A percentile compares a stretch with the other conserved stretches of the same genome.
Conservation (phyloP, 2,888 invertebrate genomes). For the Frankliniella intonsa region DNA sequence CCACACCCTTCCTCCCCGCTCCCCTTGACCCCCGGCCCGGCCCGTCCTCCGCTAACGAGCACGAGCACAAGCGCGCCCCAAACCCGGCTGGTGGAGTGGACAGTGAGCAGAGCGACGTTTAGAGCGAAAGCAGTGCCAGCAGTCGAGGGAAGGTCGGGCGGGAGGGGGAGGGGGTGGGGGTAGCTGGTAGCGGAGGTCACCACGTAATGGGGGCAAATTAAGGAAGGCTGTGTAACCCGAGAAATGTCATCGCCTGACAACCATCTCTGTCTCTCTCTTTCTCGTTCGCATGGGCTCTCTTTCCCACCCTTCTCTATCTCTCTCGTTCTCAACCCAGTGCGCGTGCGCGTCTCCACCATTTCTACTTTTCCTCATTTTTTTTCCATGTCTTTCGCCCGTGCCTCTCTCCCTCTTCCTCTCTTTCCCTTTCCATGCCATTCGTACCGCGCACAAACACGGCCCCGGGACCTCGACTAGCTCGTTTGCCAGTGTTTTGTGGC, state of each 20-base stretch:
- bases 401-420: background rate
- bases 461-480: background rate
- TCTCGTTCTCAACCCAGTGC: background rate
- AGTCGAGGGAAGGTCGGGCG: background rate
- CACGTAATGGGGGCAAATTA: slow-evolving; percentile 24
- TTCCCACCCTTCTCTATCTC: background rate
- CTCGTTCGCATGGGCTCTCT: background rate
- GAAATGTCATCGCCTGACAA: slow-evolving; percentile 26
- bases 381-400: background rate
- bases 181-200: background rate
- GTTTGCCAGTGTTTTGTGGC: slow-evolving; percentile 22
- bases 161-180: background rate
- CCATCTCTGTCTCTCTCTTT: background rate
- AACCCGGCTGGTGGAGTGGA: background rate
- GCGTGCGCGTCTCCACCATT: background rate
- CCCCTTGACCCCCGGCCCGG: background rate
- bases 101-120: background rate
- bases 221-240: slow-evolving; percentile 21
- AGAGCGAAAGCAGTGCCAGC: slow-evolving; percentile 10
- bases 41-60: background rate
- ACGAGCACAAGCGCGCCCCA: background rate
- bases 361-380: background rate
- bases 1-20: background rate
- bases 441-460: background rate
- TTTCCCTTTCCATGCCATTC: background rate